Conservation (phyloP, 30 jellyfish, hydroid and myxozoan species). For the Aurelia sp. region DNA sequence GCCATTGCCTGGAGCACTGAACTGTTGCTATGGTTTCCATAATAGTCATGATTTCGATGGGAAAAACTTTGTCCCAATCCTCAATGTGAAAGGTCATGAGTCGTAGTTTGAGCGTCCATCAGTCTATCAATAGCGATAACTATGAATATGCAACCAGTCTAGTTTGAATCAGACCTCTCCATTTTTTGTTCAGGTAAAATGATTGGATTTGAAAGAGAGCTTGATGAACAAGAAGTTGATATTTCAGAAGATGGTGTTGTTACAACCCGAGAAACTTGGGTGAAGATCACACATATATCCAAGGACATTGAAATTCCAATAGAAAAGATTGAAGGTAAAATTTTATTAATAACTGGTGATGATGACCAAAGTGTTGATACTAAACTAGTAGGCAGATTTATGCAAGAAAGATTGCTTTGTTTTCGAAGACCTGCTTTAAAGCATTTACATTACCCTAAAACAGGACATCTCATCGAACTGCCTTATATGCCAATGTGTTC, state of each 20-base stretch:
- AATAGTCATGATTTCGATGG: too few relatives aligned
- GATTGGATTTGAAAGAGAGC: slow-evolving; percentile 5
- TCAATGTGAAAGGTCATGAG: too few relatives aligned
- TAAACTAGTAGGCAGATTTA: background rate
- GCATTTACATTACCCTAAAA: slow-evolving; percentile 50
- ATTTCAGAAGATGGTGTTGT: slow-evolving; percentile 12
- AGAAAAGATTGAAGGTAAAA: slow-evolving; percentile 45
- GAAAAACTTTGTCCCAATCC: too few relatives aligned
- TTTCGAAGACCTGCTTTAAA: background rate
- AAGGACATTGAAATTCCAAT: slow-evolving; percentile 23
- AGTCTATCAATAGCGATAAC: too few relatives aligned
- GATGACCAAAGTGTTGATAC: slow-evolving; percentile 21
- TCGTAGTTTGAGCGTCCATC: too few relatives aligned
- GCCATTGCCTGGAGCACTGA: too few relatives aligned
- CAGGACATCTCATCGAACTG: slow-evolving; percentile 86
- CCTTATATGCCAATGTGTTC: slow-evolving; percentile 83
- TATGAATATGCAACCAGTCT: too few relatives aligned
- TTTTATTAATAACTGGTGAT: slow-evolving; percentile 39
- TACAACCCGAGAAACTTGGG: background rate
- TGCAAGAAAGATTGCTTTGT: slow-evolving; percentile 19
- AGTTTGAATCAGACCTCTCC: too few relatives aligned
- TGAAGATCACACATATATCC: background rate
- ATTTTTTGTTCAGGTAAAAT: background rate
- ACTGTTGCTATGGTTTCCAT: too few relatives aligned
- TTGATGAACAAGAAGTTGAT: background rate